phyloP scores from a whole-genome alignment of 30 jellyfish, hydroid and myxozoan species.

The Nemopilema nomurai region DNA sequence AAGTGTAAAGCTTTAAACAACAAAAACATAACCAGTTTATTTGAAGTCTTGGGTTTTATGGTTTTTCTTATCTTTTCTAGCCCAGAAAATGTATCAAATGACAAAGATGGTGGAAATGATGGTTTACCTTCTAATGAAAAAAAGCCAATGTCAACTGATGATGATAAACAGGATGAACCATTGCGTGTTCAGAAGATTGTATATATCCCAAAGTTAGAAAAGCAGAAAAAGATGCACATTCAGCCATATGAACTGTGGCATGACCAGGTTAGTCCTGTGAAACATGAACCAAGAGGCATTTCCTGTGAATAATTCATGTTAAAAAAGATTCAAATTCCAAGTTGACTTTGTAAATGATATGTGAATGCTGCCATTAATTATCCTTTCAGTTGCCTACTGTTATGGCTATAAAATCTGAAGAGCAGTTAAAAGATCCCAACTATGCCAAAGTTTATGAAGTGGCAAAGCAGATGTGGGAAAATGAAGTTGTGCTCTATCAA shows the following conservation, averaged over 20 bases:
- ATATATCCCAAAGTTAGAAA: constrained; percentile 38
- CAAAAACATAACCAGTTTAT: too few species aligned
- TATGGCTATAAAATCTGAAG: neutral
- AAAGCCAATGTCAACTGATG: neutral
- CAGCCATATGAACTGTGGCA: constrained; percentile 52
- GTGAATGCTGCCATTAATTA: neutral
- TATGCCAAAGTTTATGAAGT: constrained; percentile 27
- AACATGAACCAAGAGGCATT: too few species aligned
- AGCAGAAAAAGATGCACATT: constrained; percentile 12
- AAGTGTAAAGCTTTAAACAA: too few species aligned
- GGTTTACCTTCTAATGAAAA: neutral
- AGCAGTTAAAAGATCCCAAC: neutral
- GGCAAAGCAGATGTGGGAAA: constrained; percentile 65
- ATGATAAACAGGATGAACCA: constrained; percentile 1
- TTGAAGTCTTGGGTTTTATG: too few species aligned
- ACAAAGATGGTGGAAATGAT: neutral
- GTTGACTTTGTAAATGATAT: neutral
- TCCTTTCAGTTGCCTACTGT: neutral
- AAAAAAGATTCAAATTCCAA: too few species aligned
- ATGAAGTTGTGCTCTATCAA: constrained; percentile 76
- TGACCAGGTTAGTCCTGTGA: constrained; percentile 50
- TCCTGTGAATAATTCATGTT: too few species aligned
- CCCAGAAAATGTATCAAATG: neutral
- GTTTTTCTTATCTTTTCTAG: too few species aligned
- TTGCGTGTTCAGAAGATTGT: neutral